A percentile compares a stretch with the other conserved stretches of the same genome.
These are phyloP conservation scores for Tipula helvola DNA, from an alignment of 2,888 invertebrate genomes.

Conservation along the genomic window DNA sequence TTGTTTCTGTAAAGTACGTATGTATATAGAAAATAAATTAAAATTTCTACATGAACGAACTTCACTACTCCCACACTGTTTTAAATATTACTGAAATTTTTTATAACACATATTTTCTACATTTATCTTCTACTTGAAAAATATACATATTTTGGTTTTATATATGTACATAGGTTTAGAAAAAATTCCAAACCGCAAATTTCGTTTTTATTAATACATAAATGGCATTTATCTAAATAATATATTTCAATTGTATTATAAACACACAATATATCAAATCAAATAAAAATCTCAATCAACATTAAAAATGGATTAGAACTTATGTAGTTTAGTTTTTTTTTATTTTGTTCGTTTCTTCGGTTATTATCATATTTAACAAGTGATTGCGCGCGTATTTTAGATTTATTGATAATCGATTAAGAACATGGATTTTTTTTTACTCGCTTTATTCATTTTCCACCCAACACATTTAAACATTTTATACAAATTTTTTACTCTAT, in stretches of 20 bases:
- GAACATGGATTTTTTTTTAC: background rate
- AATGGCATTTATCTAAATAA: background rate
- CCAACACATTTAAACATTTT: too few species aligned
- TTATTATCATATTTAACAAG: background rate
- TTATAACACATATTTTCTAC: too few species aligned
- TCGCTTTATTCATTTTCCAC: too few species aligned
- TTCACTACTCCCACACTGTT: background rate
- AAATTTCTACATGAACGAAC: background rate
- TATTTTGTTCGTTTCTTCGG: background rate
- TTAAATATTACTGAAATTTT: background rate
- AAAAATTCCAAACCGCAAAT: background rate
- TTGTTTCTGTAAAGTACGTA: too few species aligned
- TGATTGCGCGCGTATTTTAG: background rate
- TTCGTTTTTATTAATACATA: background rate
- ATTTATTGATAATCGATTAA: background rate
- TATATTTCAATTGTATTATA: background rate
- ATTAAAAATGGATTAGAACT: background rate
- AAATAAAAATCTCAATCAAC: background rate
- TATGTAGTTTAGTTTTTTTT: background rate
- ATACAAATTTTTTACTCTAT: too few species aligned
- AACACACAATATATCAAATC: background rate
- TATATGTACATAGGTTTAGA: background rate
- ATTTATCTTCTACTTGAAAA: too few species aligned
- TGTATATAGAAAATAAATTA: background rate
- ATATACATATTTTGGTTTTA: background rate